Base-by-base conservation (phyloP, 2,113 vertebrate species). In the Maccullochella peelii region DNA sequence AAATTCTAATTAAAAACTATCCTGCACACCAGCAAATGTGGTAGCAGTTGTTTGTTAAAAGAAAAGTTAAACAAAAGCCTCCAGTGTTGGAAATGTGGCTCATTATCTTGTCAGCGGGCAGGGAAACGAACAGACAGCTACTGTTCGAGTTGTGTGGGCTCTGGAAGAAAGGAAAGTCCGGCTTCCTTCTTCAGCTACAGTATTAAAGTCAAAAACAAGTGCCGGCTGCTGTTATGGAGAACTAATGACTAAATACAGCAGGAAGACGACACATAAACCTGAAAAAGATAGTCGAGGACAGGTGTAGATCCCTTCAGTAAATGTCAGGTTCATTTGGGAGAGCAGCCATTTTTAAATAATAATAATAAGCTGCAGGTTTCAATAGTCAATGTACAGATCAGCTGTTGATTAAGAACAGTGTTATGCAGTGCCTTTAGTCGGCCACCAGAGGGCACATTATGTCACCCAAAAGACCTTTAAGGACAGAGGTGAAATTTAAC, bases 81-180 rank as follows among this genome's bases (percentile, higher is more conserved):
- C 63, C 80, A 76, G 66, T 83, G 83, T 72, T 69, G 12, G 63
- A 65, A 33, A 78, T 86, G 77, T 50, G 75, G 61, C 87, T 89
- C 81, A 92, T 92, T 92, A 88, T 88, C 76, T 80, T 79, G 86
- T 92, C 91, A 89, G 73, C 47, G 14, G 40, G 50, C 57, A 27
- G 65, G 44, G 38, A 72, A 50, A 47, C 0, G 30, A 79, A 80
- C 63, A 76, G 68, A 72, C 62, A 54, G 77, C 78, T 70, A 30
- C 66, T 54, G 58, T 77, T 62, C 7, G 0, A 55, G 49, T 2
- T 40, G 79, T 62, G 82, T 80, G 84, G 79, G 73, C 42, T 82
- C 57, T 7, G 58, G 44, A 54, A 49, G 66, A 76, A 76, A 71
- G 50, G 50, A 42, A 65, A 36, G 23, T 16, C 42, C 25, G 58